Evolutionary conservation across 2,888 invertebrate species (phyloP), one percentile per base, ranked within the genome.

Genomic region (Pogonocherus hispidulus): DNA sequence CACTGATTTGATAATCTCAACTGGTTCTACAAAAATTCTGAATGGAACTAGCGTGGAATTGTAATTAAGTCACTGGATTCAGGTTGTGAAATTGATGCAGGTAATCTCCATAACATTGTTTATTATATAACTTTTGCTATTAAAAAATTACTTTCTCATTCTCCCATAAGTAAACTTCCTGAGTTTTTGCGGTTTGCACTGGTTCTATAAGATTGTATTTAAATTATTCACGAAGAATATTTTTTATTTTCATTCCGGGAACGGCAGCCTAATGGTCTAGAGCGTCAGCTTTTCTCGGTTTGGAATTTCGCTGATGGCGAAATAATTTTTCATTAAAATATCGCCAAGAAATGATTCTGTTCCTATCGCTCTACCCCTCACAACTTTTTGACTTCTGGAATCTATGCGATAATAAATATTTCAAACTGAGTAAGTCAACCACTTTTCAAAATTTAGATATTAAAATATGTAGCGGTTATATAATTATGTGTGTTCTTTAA

Each of bases 91-190:
- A 57, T 23, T 56, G n/a, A 20, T 56, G 41, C n/a, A n/a, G n/a
- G n/a, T 20, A 23, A 57, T 14, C 20, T 14, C 23, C 19, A 23
- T 23, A 23, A 22, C 22, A 57, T 44, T 57, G 14, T 57, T 19
- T 37, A 16, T 57, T 57, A 46, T 22, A 57, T 23, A 23, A 57
- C 27, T 22, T 57, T 57, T 57, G 44, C 22, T 19, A 23, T 57
- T 57, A 20, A 35, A 11, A 3, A 44, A 4, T 3, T 22, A 57
- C 57, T 57, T 57, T 57, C 57, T 57, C 57, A 57, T 22, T 32
- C 27, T 18, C n/a, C 1, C 16, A 52, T 3, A 20, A 1, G 16
- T 16, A 52, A 6, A 18, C 19, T 52, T 52, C 52, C 52, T 52
- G 22, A 2, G 52, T 9, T 52, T 52, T 52, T 32, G 32, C 18